Conservation (phyloP, 2,113 vertebrate species). For the Myocastor coypus region DNA sequence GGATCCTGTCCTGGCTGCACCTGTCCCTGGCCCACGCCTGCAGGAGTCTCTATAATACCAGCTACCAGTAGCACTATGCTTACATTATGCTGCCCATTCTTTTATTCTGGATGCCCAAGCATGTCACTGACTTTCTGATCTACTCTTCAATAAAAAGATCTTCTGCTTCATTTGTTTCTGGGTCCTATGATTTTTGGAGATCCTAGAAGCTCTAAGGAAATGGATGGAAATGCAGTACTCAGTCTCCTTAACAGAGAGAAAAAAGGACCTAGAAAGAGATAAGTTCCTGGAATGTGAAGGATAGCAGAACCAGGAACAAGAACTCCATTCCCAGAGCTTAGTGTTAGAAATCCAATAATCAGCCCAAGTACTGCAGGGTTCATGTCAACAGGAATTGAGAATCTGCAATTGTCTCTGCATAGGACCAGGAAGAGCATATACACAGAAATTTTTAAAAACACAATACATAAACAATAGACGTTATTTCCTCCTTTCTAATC, state of each 20-base stretch:
- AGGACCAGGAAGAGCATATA: neutral
- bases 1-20: neutral
- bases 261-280: neutral
- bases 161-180: slow-evolving; percentile 18
- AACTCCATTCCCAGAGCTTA: neutral
- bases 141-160: slow-evolving; percentile 27
- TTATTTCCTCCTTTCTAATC: neutral
- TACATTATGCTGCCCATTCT: neutral
- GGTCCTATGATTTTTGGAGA: neutral
- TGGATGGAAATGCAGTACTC: neutral
- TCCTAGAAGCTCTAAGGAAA: neutral
- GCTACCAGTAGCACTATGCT: fast-evolving
- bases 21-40: neutral
- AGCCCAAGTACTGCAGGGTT: neutral
- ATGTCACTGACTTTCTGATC: neutral
- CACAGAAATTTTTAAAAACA: neutral
- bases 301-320: neutral
- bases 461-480: neutral
- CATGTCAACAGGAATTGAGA: neutral
- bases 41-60: too few species aligned
- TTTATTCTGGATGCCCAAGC: neutral
- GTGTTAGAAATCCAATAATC: neutral
- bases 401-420: neutral
- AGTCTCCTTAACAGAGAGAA: neutral
- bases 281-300: neutral